phyloP scores from a whole-genome alignment of 2,113 vertebrate species.

The Python bivittatus region DNA sequence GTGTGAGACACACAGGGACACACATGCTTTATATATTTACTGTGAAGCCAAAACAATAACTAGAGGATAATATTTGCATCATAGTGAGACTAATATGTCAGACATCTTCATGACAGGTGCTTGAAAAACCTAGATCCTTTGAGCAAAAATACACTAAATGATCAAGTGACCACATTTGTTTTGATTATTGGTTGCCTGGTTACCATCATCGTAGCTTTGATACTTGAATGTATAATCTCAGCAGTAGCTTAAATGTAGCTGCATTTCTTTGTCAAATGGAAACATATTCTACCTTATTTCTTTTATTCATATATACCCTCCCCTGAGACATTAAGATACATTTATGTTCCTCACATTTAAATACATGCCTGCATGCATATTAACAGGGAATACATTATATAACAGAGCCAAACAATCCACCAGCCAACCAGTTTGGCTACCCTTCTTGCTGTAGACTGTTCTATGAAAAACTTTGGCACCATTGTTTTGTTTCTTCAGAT shows the following conservation, averaged over 20 bases:
- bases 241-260: background rate
- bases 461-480: background rate
- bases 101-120: constrained; percentile 58
- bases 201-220: constrained; percentile 34
- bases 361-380: background rate
- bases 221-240: constrained; percentile 3
- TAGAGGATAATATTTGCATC: constrained; percentile 39
- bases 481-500: background rate
- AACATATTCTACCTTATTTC: background rate
- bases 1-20: constrained; percentile 33
- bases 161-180: constrained; percentile 65
- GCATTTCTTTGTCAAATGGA: background rate
- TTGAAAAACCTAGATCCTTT: constrained; percentile 34
- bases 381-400: background rate
- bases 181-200: constrained; percentile 66
- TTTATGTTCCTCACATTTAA: background rate
- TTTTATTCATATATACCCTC: background rate
- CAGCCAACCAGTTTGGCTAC: background rate
- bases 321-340: background rate
- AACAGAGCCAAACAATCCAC: background rate
- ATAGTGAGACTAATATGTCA: constrained; percentile 58
- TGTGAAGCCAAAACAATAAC: constrained; percentile 31
- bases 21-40: constrained; percentile 19
- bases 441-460: background rate
- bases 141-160: constrained; percentile 67